A percentile compares a stretch with the other conserved stretches of the same genome.
Conservation (phyloP, 2,113 vertebrate genomes). For the Murina feae region DNA sequence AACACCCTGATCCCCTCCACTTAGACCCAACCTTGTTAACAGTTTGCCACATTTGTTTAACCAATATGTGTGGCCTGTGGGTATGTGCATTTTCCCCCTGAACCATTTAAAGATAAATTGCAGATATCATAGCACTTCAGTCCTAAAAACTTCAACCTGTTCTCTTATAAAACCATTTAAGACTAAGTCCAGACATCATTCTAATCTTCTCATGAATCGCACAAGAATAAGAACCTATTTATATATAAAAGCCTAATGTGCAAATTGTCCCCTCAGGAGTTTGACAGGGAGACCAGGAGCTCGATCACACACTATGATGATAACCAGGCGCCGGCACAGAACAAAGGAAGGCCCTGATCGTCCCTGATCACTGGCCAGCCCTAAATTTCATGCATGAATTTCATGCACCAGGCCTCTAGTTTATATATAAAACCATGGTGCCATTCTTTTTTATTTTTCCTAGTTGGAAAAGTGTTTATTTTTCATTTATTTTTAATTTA, state of each 20-base stretch:
- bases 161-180: not conserved
- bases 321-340: too few species aligned
- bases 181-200: not conserved
- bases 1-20: not conserved
- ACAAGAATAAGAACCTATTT: not conserved
- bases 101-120: not conserved
- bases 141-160: not conserved
- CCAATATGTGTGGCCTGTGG: not conserved
- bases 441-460: too few species aligned
- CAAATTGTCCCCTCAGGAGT: too few species aligned
- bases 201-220: not conserved
- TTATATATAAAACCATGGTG: too few species aligned
- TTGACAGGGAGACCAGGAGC: too few species aligned
- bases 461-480: too few species aligned
- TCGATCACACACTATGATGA: too few species aligned
- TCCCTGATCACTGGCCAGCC: too few species aligned
- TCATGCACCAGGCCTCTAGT: too few species aligned
- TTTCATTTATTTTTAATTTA: too few species aligned
- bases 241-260: not conserved
- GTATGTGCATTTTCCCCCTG: not conserved
- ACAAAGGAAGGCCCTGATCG: too few species aligned
- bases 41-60: not conserved
- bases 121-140: not conserved
- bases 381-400: too few species aligned
- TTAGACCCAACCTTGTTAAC: not conserved